These are phyloP conservation scores for Passer domesticus DNA, from an alignment of 2,113 vertebrate genomes.

Conservation along the genomic window DNA sequence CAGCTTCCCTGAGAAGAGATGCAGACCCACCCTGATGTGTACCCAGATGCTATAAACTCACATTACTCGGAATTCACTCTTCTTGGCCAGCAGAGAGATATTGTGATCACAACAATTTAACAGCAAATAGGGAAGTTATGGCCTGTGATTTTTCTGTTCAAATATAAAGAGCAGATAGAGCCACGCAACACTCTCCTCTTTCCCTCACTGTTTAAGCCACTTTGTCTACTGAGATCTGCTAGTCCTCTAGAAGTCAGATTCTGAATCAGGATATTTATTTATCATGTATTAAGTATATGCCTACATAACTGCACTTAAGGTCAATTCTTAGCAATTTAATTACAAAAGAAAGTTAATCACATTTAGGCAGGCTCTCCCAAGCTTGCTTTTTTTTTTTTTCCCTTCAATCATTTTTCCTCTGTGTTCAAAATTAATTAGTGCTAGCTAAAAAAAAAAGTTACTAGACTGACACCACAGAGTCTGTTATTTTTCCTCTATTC, in stretches of 20 bases:
- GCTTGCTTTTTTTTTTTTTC: not conserved
- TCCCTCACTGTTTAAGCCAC: not conserved
- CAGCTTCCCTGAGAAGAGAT: not conserved
- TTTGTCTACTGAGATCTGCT: not conserved
- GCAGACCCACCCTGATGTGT: not conserved
- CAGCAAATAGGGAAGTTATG: not conserved
- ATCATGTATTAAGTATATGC: conserved; percentile 58
- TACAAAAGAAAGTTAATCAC: conserved; percentile 64
- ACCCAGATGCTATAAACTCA: not conserved
- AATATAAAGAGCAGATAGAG: not conserved
- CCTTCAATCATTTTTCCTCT: not conserved
- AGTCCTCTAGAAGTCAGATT: not conserved
- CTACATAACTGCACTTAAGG: conserved; percentile 53
- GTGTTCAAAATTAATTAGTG: conserved; percentile 25
- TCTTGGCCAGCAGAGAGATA: not conserved
- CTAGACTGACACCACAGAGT: not conserved
- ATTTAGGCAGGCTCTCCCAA: not conserved
- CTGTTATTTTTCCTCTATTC: not conserved
- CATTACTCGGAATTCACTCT: not conserved
- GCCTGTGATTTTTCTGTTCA: not conserved
- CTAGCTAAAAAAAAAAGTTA: not conserved
- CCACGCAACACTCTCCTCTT: accelerated
- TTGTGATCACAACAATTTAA: not conserved
- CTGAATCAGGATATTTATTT: conserved; percentile 40
- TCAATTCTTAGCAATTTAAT: conserved; percentile 66